phyloP scores from a whole-genome alignment of 2,113 vertebrate genomes.

The Melanerpes formicivorus region DNA sequence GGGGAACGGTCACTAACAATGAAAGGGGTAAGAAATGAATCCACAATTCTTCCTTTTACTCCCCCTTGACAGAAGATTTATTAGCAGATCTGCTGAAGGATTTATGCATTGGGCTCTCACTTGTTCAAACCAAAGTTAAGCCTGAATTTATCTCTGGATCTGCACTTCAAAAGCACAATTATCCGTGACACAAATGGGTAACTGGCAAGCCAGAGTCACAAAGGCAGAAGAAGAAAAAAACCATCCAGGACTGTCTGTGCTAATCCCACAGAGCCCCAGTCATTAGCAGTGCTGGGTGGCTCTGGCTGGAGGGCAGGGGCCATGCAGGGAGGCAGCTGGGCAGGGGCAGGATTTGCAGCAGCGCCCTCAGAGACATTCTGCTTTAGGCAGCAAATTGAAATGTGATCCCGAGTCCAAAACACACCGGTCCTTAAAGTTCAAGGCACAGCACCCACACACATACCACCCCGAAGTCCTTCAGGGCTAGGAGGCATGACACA shows the following conservation, averaged over 20 bases:
- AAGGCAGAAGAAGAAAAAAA: slow-evolving; percentile 3
- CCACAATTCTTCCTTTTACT: not conserved
- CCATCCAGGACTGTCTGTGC: not conserved
- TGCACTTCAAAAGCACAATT: slow-evolving; percentile 16
- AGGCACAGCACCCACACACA: not conserved
- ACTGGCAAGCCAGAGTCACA: not conserved
- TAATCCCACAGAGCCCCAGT: not conserved
- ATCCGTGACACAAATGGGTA: not conserved
- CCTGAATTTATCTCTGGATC: not conserved
- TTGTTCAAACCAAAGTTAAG: not conserved
- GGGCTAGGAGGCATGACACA: not conserved
- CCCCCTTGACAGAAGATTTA: not conserved
- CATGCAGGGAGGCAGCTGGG: not conserved
- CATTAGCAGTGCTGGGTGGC: not conserved
- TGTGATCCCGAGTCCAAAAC: slow-evolving; percentile 19
- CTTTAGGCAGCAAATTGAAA: slow-evolving; percentile 34
- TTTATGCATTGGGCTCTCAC: not conserved
- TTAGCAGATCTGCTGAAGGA: not conserved
- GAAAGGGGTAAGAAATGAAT: not conserved
- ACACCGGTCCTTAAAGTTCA: not conserved
- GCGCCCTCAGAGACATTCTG: not conserved
- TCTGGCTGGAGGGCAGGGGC: not conserved
- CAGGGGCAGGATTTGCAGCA: not conserved
- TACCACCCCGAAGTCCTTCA: not conserved
- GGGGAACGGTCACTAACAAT: not conserved